Conservation (phyloP, 2,113 vertebrate species). For the Atlantisia rogersi region DNA sequence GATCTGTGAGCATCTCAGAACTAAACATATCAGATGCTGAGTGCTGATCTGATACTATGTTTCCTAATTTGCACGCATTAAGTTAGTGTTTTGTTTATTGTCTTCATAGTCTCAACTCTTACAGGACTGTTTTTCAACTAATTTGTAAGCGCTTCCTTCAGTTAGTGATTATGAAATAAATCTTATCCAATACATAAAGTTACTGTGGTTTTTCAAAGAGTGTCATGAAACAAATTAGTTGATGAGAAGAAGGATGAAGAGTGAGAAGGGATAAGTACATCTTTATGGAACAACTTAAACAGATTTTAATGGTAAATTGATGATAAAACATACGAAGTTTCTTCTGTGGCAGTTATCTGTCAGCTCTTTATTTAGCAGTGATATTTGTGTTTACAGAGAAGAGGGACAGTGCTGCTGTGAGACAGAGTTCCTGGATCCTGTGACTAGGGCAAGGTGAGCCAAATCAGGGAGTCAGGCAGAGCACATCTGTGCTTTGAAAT, state of each 20-base stretch:
- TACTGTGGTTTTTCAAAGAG: neutral
- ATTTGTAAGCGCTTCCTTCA: neutral
- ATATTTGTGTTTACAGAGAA: neutral
- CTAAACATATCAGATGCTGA: neutral
- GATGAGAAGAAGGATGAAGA: neutral
- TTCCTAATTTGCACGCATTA: neutral
- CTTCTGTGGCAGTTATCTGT: neutral
- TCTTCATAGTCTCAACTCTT: neutral
- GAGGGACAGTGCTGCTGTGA: neutral
- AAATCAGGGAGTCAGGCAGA: neutral
- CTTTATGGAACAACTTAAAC: neutral
- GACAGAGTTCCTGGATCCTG: neutral
- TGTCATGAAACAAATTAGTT: neutral
- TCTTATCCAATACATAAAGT: neutral
- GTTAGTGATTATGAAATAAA: neutral
- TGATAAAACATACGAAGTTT: neutral
- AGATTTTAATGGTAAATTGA: neutral
- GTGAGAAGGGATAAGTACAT: neutral
- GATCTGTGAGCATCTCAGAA: neutral
- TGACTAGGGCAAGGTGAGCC: neutral
- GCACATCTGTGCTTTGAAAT: neutral
- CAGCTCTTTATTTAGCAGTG: neutral
- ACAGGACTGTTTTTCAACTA: neutral
- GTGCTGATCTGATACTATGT: neutral
- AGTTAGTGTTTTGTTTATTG: neutral